phyloP scores from a whole-genome alignment of 2,797 vertebrate species.

The Thamnophis elegans region DNA sequence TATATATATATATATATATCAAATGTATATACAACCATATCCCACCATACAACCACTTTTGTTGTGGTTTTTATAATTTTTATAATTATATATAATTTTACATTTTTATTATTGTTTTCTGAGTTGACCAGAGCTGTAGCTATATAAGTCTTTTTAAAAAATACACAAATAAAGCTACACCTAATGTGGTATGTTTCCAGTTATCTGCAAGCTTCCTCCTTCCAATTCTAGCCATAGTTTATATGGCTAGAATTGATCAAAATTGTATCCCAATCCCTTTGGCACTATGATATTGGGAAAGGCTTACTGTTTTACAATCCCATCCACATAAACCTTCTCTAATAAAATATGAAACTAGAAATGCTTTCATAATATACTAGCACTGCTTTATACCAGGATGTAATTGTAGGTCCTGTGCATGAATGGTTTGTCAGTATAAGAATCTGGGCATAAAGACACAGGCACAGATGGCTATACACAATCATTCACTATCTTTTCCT shows the following conservation, averaged over 20 bases:
- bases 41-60: background rate
- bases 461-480: constrained; percentile 60
- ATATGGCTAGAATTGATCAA: background rate
- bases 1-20: no score
- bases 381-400: constrained; percentile 24
- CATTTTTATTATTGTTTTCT: background rate
- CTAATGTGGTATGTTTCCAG: background rate
- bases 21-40: no score
- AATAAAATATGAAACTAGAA: constrained; percentile 40
- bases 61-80: background rate
- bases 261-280: background rate
- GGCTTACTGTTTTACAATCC: background rate
- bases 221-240: background rate
- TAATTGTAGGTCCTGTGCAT: constrained; percentile 3
- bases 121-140: background rate
- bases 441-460: constrained; percentile 19
- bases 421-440: constrained; percentile 21
- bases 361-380: constrained; percentile 36
- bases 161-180: background rate
- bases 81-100: background rate
- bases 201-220: background rate
- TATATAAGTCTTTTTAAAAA: background rate
- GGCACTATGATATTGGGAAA: background rate
- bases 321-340: background rate
- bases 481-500: constrained; percentile 64